A percentile compares a stretch with the other conserved stretches of the same genome.
Evolutionary conservation across 2,113 vertebrate genomes (phyloP).

Genomic region (Chauna torquata): DNA sequence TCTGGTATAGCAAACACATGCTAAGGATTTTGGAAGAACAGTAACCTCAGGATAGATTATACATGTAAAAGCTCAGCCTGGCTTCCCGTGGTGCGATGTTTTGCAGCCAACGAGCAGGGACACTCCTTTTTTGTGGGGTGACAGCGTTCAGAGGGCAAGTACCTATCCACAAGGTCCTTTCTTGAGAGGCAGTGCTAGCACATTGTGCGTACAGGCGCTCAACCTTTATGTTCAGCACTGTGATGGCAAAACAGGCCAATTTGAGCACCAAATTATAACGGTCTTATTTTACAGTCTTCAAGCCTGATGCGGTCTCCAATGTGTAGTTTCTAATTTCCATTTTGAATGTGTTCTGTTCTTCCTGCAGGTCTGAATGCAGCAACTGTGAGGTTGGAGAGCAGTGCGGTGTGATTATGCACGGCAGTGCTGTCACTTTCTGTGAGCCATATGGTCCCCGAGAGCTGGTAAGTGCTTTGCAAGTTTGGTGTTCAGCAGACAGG

Average conservation of each 20-base stretch:
- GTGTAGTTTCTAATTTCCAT: neutral
- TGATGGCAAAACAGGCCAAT: neutral
- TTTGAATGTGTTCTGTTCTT: constrained; percentile 33
- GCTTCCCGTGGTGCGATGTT: neutral
- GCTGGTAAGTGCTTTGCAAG: constrained; percentile 80
- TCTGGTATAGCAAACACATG: neutral
- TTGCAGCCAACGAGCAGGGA: fast-evolving
- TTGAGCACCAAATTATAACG: neutral
- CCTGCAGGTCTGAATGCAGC: constrained; percentile 87
- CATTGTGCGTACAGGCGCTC: fast-evolving
- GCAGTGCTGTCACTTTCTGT: constrained; percentile 91
- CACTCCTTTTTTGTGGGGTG: neutral
- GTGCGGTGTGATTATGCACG: constrained; percentile 92
- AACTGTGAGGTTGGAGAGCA: constrained; percentile 90
- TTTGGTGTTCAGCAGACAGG: neutral
- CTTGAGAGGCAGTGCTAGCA: neutral
- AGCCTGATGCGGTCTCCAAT: fast-evolving
- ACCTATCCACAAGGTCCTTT: neutral
- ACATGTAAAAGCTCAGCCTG: neutral
- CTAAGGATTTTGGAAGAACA: neutral
- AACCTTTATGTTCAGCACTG: neutral
- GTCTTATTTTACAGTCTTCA: neutral
- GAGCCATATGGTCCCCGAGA: constrained; percentile 92
- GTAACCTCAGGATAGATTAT: neutral
- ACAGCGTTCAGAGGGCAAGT: neutral